Base-by-base conservation (phyloP, 2,797 vertebrate species). In the Pogoniulus pusillus region DNA sequence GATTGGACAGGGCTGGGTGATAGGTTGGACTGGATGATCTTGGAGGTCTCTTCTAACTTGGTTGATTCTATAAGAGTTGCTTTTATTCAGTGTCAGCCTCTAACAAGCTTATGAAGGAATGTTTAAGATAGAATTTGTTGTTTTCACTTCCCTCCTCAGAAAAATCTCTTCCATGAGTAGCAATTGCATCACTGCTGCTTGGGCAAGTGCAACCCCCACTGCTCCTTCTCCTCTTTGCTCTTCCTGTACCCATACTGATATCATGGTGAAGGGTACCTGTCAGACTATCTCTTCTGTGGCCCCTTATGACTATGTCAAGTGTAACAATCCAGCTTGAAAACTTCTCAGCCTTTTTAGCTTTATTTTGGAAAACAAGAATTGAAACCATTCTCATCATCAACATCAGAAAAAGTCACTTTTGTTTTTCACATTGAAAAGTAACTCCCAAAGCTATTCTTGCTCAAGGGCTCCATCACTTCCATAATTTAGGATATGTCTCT, bases 401-500 rank as follows among this genome's bases (percentile, higher is more conserved):
- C 24, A 45, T 91, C 17, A 54, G 76, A 76, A 78, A 80, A 85
- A 75, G 13, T 12, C 20, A 17, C 2, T 0, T 73, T 49, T 34
- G 78, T 91, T 71, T 35, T 32, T 91, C 22, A 10, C 7, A 17
- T 20, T 4, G 35, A 59, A 64, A 68, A 41, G 12, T 8, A 57
- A 17, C 0, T 43, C 6, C 35, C 89, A 35, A 55, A 92, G 55
- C 12, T 22, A 24, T 45, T 91, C 93, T 76, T 85, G 15, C 68
- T 68, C 24, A 64, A 72, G 57, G 47, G 73, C n/a, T 90, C 53
- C 34, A 70, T 59, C 23, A 20, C 54, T 79, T 58, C 22, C 29
- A 10, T 87, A 87, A 89, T 83, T 92, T 93, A 87, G 64, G 39
- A 92, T 27, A 70, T 94, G 87, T 92, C 63, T 85, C 59, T 78